A percentile compares a stretch with the other conserved stretches of the same genome.
These are phyloP conservation scores for Patella pellucida DNA, from an alignment of 2,888 invertebrate species.

Conservation along the genomic window DNA sequence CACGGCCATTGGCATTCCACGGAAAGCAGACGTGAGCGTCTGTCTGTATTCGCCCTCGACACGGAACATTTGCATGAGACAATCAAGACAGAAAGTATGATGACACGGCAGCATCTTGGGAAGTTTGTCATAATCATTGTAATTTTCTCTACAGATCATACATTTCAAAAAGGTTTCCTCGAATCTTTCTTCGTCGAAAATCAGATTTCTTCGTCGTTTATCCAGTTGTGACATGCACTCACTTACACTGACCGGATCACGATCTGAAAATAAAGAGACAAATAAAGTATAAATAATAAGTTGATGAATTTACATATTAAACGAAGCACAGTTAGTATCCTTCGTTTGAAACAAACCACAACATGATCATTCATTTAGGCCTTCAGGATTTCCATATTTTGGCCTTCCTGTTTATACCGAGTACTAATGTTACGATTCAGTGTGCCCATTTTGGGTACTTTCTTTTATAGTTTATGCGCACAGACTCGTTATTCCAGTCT, in stretches of 20 bases:
- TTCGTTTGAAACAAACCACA: too few species aligned
- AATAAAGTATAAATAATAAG: too few species aligned
- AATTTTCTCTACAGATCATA: constrained; percentile 68
- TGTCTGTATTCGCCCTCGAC: constrained; percentile 64
- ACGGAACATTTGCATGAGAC: constrained; percentile 66
- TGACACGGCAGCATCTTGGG: constrained; percentile 70
- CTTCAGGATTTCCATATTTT: too few species aligned
- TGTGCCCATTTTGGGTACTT: too few species aligned
- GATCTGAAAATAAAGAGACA: background rate
- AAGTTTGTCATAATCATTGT: constrained; percentile 66
- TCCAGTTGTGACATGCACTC: background rate
- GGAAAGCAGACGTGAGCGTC: constrained; percentile 52
- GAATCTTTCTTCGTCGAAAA: constrained; percentile 62
- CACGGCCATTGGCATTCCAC: constrained; percentile 62
- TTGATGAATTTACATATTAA: too few species aligned
- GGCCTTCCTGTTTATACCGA: too few species aligned
- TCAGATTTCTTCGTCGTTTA: constrained; percentile 52
- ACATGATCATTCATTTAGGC: too few species aligned
- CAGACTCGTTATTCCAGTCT: too few species aligned
- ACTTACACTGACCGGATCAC: background rate
- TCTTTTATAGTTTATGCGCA: too few species aligned
- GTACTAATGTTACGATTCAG: too few species aligned
- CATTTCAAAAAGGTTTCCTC: constrained; percentile 67
- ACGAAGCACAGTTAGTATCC: too few species aligned
- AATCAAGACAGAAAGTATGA: constrained; percentile 70